Conservation (phyloP, 2,797 vertebrate genomes). For the Parauchenoglanis ngamensis region DNA sequence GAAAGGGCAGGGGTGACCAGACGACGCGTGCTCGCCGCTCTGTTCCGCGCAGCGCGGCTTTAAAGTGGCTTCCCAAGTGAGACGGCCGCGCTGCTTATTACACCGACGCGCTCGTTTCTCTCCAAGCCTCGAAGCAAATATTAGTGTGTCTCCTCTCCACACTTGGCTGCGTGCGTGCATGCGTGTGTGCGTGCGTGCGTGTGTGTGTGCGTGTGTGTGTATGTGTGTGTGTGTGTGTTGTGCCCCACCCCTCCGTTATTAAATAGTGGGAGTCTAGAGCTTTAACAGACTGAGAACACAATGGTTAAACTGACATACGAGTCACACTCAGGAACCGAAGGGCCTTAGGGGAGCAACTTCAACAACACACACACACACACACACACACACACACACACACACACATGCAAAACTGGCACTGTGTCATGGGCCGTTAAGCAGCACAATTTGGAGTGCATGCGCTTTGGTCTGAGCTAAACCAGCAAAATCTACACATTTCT, state of each 20-base stretch:
- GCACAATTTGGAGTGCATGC: neutral
- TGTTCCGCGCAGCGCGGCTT: slow-evolving; percentile 7
- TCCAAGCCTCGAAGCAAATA: slow-evolving; percentile 28
- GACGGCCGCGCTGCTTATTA: slow-evolving; percentile 30
- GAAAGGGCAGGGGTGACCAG: slow-evolving; percentile 51
- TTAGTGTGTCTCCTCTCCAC: slow-evolving; percentile 25
- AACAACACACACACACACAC: slow-evolving; percentile 23
- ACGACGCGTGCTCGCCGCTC: slow-evolving; percentile 7
- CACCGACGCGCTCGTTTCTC: neutral
- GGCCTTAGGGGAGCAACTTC: slow-evolving; percentile 3
- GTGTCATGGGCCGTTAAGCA: slow-evolving; percentile 10
- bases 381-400: slow-evolving; percentile 4
- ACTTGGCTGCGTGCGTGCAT: neutral
- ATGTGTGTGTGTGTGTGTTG: neutral
- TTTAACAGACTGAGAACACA: slow-evolving; percentile 40
- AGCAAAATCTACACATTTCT: neutral
- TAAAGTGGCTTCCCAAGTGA: slow-evolving; percentile 2
- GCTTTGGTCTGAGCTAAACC: neutral
- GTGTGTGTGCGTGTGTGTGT: slow-evolving; percentile 11
- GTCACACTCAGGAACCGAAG: slow-evolving; percentile 22
- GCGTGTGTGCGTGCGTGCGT: neutral
- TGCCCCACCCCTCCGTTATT: neutral
- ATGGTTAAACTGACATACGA: slow-evolving; percentile 30
- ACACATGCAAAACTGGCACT: slow-evolving; percentile 15
- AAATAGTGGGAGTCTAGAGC: slow-evolving; percentile 5